phyloP scores from a whole-genome alignment of 2,888 invertebrate genomes.

The Hecatera dysodea region DNA sequence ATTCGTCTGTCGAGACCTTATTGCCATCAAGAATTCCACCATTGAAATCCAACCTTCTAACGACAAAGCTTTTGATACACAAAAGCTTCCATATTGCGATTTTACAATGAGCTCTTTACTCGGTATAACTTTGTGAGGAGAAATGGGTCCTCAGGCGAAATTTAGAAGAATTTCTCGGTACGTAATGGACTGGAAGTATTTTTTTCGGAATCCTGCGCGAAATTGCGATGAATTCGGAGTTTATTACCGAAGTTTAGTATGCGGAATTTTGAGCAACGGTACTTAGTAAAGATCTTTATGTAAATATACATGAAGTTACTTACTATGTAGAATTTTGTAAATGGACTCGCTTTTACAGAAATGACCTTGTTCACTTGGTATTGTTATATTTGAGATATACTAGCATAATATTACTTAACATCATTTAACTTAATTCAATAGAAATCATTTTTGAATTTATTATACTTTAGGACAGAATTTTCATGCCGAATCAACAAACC shows the following conservation, averaged over 20 bases:
- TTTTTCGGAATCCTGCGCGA: slow-evolving; percentile 45
- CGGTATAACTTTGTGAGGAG: slow-evolving; percentile 52
- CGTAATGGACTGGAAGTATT: slow-evolving; percentile 55
- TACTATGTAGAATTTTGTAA: slow-evolving; percentile 21
- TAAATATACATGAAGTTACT: slow-evolving; percentile 21
- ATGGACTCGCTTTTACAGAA: not conserved
- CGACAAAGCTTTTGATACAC: slow-evolving; percentile 56
- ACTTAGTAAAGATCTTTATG: slow-evolving; percentile 26
- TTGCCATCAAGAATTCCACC: slow-evolving; percentile 38
- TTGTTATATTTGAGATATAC: not conserved
- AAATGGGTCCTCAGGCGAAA: slow-evolving; percentile 36
- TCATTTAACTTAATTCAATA: not conserved
- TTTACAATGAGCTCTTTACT: slow-evolving; percentile 47
- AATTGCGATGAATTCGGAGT: slow-evolving; percentile 54
- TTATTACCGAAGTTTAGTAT: slow-evolving; percentile 58
- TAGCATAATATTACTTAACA: not conserved
- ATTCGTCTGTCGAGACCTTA: slow-evolving; percentile 34
- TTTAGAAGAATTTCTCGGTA: slow-evolving; percentile 45
- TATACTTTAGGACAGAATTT: not conserved
- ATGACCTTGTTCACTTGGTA: not conserved
- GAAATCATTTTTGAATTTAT: not conserved
- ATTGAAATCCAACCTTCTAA: slow-evolving; percentile 39
- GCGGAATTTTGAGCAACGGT: slow-evolving; percentile 29
- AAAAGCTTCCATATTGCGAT: slow-evolving; percentile 56
- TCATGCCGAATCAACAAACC: not conserved